Percentiles rank a stretch among this genome's conserved stretches.
phyloP scores from a whole-genome alignment of 2,888 invertebrate genomes.

The Microctonus brassicae region DNA sequence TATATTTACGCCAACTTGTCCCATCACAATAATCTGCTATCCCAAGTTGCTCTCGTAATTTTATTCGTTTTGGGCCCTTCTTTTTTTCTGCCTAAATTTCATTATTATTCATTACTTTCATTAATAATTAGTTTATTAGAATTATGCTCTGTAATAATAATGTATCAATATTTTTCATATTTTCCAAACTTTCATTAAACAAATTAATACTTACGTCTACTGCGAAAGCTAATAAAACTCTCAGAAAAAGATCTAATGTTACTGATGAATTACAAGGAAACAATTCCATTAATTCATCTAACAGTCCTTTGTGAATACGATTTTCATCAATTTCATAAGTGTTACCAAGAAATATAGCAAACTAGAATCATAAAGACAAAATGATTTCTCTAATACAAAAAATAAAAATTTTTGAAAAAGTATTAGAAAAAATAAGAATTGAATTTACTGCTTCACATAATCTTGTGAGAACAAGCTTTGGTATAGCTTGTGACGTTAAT shows the following conservation, averaged over 20 bases:
- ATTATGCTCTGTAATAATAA: constrained; percentile 6
- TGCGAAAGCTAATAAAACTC: constrained; percentile 88
- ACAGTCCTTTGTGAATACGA: constrained; percentile 75
- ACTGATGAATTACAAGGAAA: constrained; percentile 75
- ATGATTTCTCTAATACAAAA: constrained; percentile 5
- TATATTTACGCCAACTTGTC: constrained; percentile 58
- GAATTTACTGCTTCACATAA: constrained; percentile 87
- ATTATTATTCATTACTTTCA: neutral
- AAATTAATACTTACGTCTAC: constrained; percentile 80
- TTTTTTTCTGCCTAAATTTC: constrained; percentile 47
- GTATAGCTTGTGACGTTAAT: constrained; percentile 82
- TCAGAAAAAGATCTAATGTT: constrained; percentile 79
- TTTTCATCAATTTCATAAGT: constrained; percentile 71
- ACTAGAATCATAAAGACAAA: constrained; percentile 71
- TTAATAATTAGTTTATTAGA: neutral
- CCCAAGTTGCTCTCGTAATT: constrained; percentile 49
- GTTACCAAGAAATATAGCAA: constrained; percentile 88
- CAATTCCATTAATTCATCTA: constrained; percentile 80
- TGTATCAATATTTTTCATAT: too few relatives aligned
- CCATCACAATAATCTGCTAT: neutral
- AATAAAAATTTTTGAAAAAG: constrained; percentile 8
- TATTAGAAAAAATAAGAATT: constrained; percentile 22
- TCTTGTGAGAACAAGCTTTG: constrained; percentile 87
- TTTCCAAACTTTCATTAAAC: too few relatives aligned
- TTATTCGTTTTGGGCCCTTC: constrained; percentile 45